phyloP scores from a whole-genome alignment of 2,113 vertebrate genomes.

The Tachuris rubrigastra region DNA sequence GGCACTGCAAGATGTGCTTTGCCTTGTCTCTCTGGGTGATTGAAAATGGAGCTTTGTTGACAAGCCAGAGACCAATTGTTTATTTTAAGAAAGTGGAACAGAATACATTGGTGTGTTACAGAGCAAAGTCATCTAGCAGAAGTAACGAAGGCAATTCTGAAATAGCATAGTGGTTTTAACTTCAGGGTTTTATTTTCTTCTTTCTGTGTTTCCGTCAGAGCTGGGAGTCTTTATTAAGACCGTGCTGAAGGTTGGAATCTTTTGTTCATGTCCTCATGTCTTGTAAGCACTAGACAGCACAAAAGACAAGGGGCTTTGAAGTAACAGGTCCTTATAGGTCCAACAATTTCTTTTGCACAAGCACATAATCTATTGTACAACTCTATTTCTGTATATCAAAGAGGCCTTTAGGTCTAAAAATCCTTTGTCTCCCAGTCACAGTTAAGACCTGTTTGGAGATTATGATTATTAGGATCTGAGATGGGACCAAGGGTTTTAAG shows the following conservation, averaged over 20 bases:
- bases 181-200: not conserved
- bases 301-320: not conserved
- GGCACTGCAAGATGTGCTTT: not conserved
- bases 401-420: not conserved
- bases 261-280: not conserved
- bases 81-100: slow-evolving; percentile 57
- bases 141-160: slow-evolving; percentile 8
- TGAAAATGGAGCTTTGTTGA: slow-evolving; percentile 44
- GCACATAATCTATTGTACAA: not conserved
- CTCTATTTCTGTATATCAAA: not conserved
- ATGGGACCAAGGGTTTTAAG: not conserved
- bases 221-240: not conserved
- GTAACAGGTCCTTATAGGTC: not conserved
- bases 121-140: not conserved
- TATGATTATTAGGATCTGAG: not conserved
- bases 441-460: not conserved
- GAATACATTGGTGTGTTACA: not conserved
- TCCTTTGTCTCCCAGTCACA: not conserved
- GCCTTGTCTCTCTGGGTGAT: slow-evolving; percentile 8
- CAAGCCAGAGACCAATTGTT: slow-evolving; percentile 17
- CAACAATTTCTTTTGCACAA: not conserved
- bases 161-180: not conserved
- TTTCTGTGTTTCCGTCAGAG: not conserved
- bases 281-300: not conserved
- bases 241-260: not conserved